Percentiles rank a stretch among this genome's conserved stretches.
These are phyloP conservation scores for Drosophila pachea DNA, from an alignment of 1,140 invertebrate species.

Conservation along the genomic window DNA sequence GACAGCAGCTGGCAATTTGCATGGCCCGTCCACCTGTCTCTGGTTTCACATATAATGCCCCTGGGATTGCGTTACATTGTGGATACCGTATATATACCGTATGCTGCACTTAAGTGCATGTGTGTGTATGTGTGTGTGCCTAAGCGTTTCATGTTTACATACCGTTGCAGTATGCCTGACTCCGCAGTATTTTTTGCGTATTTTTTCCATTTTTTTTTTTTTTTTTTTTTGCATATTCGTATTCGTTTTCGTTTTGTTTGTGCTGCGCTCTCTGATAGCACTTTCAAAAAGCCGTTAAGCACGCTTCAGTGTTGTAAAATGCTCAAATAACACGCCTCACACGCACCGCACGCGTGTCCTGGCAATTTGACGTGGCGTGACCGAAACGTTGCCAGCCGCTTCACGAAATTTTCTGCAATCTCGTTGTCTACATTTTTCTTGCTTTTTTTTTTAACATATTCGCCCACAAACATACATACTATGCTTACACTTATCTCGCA, in stretches of 20 bases:
- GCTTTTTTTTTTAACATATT: constrained; percentile 31
- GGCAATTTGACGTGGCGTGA: constrained; percentile 68
- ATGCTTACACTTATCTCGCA: constrained; percentile 58
- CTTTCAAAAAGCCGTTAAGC: constrained; percentile 70
- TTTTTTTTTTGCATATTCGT: background rate
- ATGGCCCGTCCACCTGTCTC: constrained; percentile 14
- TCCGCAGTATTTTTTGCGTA: constrained; percentile 16
- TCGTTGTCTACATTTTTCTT: constrained; percentile 36
- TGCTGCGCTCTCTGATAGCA: constrained; percentile 46
- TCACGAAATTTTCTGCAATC: constrained; percentile 39
- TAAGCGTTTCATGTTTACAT: constrained; percentile 41
- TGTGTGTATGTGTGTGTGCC: constrained; percentile 21
- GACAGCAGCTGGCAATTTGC: constrained; percentile 13
- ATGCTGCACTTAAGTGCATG: constrained; percentile 22
- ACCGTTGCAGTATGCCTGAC: constrained; percentile 36
- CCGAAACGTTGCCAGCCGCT: constrained; percentile 43
- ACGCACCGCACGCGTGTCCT: constrained; percentile 52
- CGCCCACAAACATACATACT: constrained; percentile 21
- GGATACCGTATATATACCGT: background rate
- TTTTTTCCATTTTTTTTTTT: constrained; percentile 4
- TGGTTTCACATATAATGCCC: constrained; percentile 17
- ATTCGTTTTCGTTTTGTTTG: constrained; percentile 27
- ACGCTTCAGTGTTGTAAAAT: constrained; percentile 69
- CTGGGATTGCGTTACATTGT: constrained; percentile 12
- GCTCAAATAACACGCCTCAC: constrained; percentile 65